phyloP scores from a whole-genome alignment of 2,797 vertebrate genomes.

The Danio aesculapii region DNA sequence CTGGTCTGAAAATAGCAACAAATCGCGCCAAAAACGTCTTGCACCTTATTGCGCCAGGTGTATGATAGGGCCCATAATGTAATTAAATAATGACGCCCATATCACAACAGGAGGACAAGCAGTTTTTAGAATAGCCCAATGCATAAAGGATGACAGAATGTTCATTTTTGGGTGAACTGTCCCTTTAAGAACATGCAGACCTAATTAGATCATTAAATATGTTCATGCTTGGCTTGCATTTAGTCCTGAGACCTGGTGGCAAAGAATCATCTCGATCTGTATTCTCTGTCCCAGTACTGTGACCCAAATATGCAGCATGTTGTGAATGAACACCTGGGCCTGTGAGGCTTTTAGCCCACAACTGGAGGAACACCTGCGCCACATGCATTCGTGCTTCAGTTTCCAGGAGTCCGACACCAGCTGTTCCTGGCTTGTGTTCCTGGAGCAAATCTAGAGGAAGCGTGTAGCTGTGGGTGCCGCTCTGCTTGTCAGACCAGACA shows the following conservation, averaged over 20 bases:
- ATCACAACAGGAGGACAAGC: neutral
- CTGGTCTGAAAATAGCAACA: too few species aligned
- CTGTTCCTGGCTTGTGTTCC: constrained; percentile 37
- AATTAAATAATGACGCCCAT: neutral
- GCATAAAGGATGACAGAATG: neutral
- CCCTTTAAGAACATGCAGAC: constrained; percentile 20
- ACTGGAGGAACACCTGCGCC: constrained; percentile 60
- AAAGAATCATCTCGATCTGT: constrained; percentile 35
- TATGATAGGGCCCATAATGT: too few species aligned
- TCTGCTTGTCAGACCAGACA: neutral
- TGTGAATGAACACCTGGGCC: constrained; percentile 65
- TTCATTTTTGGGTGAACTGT: neutral
- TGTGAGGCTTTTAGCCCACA: constrained; percentile 45
- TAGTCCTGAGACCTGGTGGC: constrained; percentile 34
- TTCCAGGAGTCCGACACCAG: constrained; percentile 28
- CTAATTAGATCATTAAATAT: constrained; percentile 60
- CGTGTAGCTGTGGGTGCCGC: neutral
- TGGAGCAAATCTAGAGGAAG: constrained; percentile 18
- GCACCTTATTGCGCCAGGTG: too few species aligned
- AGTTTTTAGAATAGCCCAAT: neutral
- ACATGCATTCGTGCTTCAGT: constrained; percentile 22
- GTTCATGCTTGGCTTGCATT: constrained; percentile 48
- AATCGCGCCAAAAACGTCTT: too few species aligned
- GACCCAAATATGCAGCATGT: constrained; percentile 56
- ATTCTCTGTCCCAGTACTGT: constrained; percentile 2